A percentile compares a stretch with the other conserved stretches of the same genome.
Conservation (phyloP, 2,797 vertebrate species). For the Enteromius paludinosus region DNA sequence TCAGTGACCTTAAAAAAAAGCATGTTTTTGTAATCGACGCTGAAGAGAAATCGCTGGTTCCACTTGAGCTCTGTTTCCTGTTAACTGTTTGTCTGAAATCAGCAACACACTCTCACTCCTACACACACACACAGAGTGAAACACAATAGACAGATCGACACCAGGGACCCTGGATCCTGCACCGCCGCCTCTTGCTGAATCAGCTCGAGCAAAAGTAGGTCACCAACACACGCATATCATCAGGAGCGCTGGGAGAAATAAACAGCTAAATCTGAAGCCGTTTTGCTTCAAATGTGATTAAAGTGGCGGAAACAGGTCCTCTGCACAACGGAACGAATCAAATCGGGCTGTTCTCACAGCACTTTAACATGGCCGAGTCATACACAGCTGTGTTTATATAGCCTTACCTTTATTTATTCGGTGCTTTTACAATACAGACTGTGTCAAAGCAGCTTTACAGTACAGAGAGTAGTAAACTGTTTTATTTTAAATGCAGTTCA, state of each 20-base stretch:
- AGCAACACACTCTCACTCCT: not conserved
- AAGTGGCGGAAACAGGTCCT: constrained; percentile 7
- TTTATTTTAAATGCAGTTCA: not conserved
- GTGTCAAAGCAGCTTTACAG: no score
- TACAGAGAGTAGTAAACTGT: not conserved
- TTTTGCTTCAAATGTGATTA: constrained; percentile 55
- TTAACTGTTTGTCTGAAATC: not conserved
- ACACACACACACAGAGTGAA: constrained; percentile 2
- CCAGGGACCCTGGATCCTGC: constrained; percentile 34
- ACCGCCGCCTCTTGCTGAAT: constrained; percentile 28
- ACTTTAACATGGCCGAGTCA: not conserved
- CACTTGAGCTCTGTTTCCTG: not conserved
- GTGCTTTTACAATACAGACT: not conserved
- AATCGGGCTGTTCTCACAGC: not conserved
- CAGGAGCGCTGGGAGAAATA: constrained; percentile 44
- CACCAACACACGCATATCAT: constrained; percentile 51
- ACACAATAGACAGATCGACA: constrained; percentile 21
- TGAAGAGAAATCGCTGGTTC: not conserved
- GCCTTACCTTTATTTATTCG: not conserved
- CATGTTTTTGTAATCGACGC: not conserved
- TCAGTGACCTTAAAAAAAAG: not conserved
- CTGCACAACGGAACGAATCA: not conserved
- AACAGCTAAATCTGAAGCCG: constrained; percentile 55
- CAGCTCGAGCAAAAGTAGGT: constrained; percentile 57
- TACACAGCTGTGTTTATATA: not conserved